Percentiles rank a stretch among this genome's conserved stretches.
These are phyloP conservation scores for Tanaodytes sp. DNA, from an alignment of 2,888 invertebrate genomes.

Conservation along the genomic window DNA sequence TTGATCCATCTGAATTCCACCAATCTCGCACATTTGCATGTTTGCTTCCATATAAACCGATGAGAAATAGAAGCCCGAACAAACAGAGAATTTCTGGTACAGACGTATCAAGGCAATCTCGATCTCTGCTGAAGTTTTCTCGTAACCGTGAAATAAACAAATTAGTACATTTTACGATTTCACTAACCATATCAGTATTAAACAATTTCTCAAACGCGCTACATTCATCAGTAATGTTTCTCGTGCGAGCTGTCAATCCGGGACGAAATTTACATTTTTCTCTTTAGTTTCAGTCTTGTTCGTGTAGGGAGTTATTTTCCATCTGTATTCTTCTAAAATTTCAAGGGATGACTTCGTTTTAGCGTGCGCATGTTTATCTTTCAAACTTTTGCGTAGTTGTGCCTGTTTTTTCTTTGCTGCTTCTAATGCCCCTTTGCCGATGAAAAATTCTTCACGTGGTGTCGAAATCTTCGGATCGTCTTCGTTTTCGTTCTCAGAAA, in stretches of 20 bases:
- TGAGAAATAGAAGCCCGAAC: constrained; percentile 38
- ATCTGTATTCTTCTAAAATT: constrained; percentile 10
- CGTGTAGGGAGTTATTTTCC: constrained; percentile 3
- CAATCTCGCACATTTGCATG: constrained; percentile 36
- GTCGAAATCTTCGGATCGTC: constrained; percentile 10
- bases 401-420: constrained; percentile 4
- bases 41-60: constrained; percentile 26
- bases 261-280: constrained; percentile 12
- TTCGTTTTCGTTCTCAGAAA: constrained; percentile 3
- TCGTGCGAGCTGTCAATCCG: not conserved
- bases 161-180: constrained; percentile 47
- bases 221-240: constrained; percentile 26
- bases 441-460: not conserved
- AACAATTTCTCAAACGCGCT: constrained; percentile 35
- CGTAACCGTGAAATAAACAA: constrained; percentile 40
- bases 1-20: constrained; percentile 34
- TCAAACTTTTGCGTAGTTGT: constrained; percentile 5
- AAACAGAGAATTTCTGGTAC: constrained; percentile 50
- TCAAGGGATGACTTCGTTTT: constrained; percentile 6
- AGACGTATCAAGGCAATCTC: constrained; percentile 45
- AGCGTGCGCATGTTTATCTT: constrained; percentile 2
- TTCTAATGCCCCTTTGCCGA: not conserved
- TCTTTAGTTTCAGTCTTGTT: constrained; percentile 7
- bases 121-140: constrained; percentile 28
- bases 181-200: constrained; percentile 24